Percentiles rank a stretch among this genome's conserved stretches.
Evolutionary conservation across 2,888 invertebrate genomes (phyloP).

Genomic region (Polyommatus iphigenia): DNA sequence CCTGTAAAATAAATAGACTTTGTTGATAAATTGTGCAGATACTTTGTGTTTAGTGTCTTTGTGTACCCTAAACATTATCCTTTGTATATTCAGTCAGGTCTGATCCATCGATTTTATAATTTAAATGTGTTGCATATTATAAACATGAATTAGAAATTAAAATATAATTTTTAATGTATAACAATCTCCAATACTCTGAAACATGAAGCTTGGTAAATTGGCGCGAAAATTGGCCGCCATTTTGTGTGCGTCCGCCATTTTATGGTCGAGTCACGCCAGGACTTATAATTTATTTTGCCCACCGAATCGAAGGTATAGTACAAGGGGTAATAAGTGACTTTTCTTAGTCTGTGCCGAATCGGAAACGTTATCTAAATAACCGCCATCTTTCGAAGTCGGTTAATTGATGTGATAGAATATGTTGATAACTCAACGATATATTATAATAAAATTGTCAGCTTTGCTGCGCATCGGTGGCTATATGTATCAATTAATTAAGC

Average conservation of each 20-base stretch:
- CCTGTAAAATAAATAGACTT: background rate
- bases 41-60: background rate
- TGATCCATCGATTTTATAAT: background rate
- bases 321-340: constrained; percentile 20
- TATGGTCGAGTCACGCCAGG: background rate
- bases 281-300: constrained; percentile 54
- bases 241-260: background rate
- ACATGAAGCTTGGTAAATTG: constrained; percentile 31
- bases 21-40: background rate
- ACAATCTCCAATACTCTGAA: constrained; percentile 51
- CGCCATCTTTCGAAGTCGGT: background rate
- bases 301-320: constrained; percentile 52
- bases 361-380: background rate
- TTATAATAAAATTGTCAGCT: background rate
- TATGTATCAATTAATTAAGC: background rate
- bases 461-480: background rate
- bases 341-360: constrained; percentile 24
- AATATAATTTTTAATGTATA: constrained; percentile 20
- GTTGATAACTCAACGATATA: background rate
- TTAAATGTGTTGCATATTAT: constrained; percentile 19
- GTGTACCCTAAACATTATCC: background rate
- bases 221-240: background rate
- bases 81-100: constrained; percentile 10
- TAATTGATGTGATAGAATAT: background rate
- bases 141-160: constrained; percentile 10